phyloP scores from a whole-genome alignment of 2,888 invertebrate genomes.

The Tortricodes alternella region DNA sequence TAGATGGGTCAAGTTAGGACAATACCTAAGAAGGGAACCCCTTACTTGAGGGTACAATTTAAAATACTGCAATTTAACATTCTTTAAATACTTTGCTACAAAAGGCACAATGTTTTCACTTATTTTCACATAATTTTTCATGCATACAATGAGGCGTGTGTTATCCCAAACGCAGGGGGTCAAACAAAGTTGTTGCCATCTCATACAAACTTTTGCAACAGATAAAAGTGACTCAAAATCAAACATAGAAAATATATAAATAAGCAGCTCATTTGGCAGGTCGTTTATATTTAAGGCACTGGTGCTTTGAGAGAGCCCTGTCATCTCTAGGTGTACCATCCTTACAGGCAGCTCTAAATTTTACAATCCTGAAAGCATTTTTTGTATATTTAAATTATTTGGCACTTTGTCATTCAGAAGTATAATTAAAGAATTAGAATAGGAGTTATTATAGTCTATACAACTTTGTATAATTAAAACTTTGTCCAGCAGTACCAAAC shows the following conservation, averaged over 20 bases:
- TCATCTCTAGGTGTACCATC: slow-evolving; percentile 78
- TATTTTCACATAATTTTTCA: slow-evolving; percentile 79
- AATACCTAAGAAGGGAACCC: slow-evolving; percentile 74
- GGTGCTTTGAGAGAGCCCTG: slow-evolving; percentile 56
- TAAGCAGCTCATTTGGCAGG: slow-evolving; percentile 78
- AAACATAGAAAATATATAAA: slow-evolving; percentile 79
- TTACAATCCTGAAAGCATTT: slow-evolving; percentile 55
- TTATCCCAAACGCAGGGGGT: slow-evolving; percentile 80
- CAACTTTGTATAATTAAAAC: not conserved
- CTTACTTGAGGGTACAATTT: slow-evolving; percentile 79
- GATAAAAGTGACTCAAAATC: slow-evolving; percentile 77
- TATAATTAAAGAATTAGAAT: too few relatives aligned
- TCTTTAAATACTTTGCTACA: slow-evolving; percentile 77
- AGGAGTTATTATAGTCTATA: too few relatives aligned
- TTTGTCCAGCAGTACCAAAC: not conserved
- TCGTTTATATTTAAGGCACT: slow-evolving; percentile 72
- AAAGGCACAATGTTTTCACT: slow-evolving; percentile 79
- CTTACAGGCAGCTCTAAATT: slow-evolving; percentile 48
- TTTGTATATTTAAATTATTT: slow-evolving; percentile 12
- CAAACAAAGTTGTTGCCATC: slow-evolving; percentile 77
- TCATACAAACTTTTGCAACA: slow-evolving; percentile 73
- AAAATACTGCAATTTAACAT: slow-evolving; percentile 81
- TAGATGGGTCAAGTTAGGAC: slow-evolving; percentile 78
- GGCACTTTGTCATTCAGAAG: not conserved
- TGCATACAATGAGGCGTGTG: slow-evolving; percentile 77